Evolutionary conservation across 2,888 invertebrate genomes (phyloP).

Genomic region (Spodoptera littoralis): DNA sequence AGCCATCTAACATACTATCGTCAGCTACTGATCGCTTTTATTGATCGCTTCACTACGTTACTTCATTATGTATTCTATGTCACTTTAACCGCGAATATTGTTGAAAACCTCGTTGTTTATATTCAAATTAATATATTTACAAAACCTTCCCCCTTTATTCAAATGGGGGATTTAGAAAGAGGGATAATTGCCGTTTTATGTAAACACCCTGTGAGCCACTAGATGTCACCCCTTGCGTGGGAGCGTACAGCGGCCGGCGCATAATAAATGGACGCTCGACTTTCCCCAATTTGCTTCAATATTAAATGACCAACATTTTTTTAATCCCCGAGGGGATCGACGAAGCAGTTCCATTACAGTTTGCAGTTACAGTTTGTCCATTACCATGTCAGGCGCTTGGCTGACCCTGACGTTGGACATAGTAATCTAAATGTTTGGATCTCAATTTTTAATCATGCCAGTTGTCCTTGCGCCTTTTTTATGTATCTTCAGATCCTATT

Average conservation of each 20-base stretch:
- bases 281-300: slow-evolving; percentile 27
- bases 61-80: no score
- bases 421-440: not conserved
- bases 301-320: slow-evolving; percentile 19
- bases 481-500: no score
- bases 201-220: slow-evolving; percentile 14
- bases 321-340: slow-evolving; percentile 32
- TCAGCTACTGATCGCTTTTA: no score
- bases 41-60: no score
- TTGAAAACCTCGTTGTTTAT: slow-evolving; percentile 5
- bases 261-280: slow-evolving; percentile 35
- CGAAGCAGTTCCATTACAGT: slow-evolving; percentile 16
- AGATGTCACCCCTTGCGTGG: slow-evolving; percentile 6
- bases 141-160: slow-evolving; percentile 19
- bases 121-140: slow-evolving; percentile 8
- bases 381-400: not conserved
- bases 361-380: slow-evolving; percentile 1
- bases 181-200: slow-evolving; percentile 50
- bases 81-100: no score
- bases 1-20: no score
- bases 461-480: no score
- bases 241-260: slow-evolving; percentile 1
- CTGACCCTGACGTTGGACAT: slow-evolving; percentile 3
- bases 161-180: slow-evolving; percentile 32
- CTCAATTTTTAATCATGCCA: no score